Percentiles rank a stretch among this genome's conserved stretches.
These are phyloP conservation scores for Bhutanitis thaidina DNA, from an alignment of 2,888 invertebrate species.

Conservation along the genomic window DNA sequence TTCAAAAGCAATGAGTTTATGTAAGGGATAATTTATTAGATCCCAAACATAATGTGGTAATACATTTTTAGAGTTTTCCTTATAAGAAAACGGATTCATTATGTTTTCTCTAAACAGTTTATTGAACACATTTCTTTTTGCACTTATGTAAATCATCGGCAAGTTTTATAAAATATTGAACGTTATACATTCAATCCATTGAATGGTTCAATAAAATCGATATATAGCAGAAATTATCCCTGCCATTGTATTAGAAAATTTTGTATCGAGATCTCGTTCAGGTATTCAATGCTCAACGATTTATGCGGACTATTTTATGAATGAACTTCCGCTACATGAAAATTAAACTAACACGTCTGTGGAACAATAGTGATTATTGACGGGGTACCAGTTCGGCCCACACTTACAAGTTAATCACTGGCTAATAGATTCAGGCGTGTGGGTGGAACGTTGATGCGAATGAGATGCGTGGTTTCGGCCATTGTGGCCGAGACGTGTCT, in stretches of 20 bases:
- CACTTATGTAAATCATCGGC: too few species aligned
- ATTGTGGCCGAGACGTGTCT: slow-evolving; percentile 34
- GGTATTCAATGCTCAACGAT: slow-evolving; percentile 11
- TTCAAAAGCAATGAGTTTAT: too few species aligned
- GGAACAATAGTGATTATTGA: slow-evolving; percentile 26
- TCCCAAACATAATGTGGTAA: too few species aligned
- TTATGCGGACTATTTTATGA: slow-evolving; percentile 13
- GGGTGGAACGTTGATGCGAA: slow-evolving; percentile 44
- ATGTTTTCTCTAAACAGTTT: too few species aligned
- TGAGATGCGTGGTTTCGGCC: slow-evolving; percentile 31
- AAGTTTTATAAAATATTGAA: too few species aligned
- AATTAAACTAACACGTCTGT: slow-evolving; percentile 16
- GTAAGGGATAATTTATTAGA: too few species aligned
- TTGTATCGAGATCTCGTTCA: background rate
- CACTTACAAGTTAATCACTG: slow-evolving; percentile 68
- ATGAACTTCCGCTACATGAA: slow-evolving; percentile 18
- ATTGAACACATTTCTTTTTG: too few species aligned
- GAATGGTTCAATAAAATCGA: too few species aligned
- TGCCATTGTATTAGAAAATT: background rate
- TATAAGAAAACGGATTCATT: too few species aligned
- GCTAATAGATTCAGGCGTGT: slow-evolving; percentile 60
- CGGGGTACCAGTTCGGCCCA: slow-evolving; percentile 40
- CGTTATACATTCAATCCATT: too few species aligned
- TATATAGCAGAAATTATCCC: background rate
- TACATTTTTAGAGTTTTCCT: too few species aligned